Conservation (phyloP, 2,888 invertebrate genomes). For the Griposia aprilina region DNA sequence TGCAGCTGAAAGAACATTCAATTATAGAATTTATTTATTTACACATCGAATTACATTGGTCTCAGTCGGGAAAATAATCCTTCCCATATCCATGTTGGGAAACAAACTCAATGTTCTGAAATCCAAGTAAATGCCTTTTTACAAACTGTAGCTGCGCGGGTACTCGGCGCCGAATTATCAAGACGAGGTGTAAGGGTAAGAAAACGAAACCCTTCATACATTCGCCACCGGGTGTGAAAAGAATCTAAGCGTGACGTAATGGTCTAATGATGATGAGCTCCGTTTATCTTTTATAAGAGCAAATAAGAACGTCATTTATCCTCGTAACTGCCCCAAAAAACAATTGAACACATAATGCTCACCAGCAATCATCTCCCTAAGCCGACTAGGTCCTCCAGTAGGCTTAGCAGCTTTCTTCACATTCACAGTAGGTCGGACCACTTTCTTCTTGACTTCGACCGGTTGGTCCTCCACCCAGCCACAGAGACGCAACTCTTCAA, state of each 20-base stretch:
- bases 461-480: conserved; percentile 89
- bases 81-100: neutral
- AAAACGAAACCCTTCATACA: neutral
- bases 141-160: neutral
- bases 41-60: neutral
- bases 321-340: neutral
- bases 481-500: conserved; percentile 83
- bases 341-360: conserved; percentile 11
- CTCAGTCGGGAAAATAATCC: neutral
- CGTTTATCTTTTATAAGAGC: neutral
- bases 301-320: neutral
- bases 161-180: too few relatives aligned
- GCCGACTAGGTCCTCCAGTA: conserved; percentile 71
- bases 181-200: too few relatives aligned
- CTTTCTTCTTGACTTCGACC: conserved; percentile 61
- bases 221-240: neutral
- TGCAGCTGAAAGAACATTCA: conserved; percentile 75
- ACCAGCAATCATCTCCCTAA: conserved; percentile 87
- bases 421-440: conserved; percentile 55
- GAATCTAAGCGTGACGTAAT: neutral
- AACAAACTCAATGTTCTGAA: neutral
- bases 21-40: too few relatives aligned
- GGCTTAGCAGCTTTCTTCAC: conserved; percentile 66
- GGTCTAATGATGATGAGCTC: neutral
- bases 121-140: neutral